Evolutionary conservation across 2,888 invertebrate genomes (phyloP).

Genomic region (Crossocerus cetratus): DNA sequence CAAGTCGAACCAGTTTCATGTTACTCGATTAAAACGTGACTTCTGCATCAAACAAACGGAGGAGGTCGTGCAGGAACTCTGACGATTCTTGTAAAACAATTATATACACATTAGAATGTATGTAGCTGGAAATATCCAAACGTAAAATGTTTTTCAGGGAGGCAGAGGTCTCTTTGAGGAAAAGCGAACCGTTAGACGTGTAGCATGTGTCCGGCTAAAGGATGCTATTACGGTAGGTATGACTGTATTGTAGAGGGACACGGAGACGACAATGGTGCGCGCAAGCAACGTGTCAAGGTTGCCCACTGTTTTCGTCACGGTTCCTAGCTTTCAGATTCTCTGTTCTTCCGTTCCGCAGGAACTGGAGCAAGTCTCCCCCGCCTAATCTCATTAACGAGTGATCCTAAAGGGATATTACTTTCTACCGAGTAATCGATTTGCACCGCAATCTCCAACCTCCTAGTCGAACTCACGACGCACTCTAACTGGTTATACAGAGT

Average conservation of each 20-base stretch:
- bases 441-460: too few relatives aligned
- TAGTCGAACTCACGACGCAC: too few relatives aligned
- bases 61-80: neutral
- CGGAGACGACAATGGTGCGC: slow-evolving; percentile 36
- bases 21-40: too few relatives aligned
- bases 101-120: neutral
- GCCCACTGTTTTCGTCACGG: slow-evolving; percentile 55
- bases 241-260: slow-evolving; percentile 9
- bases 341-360: slow-evolving; percentile 47
- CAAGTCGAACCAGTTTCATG: too few relatives aligned
- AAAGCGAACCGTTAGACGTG: slow-evolving; percentile 40
- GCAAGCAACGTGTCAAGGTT: slow-evolving; percentile 56
- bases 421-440: neutral
- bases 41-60: too few relatives aligned
- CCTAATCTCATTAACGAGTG: slow-evolving; percentile 14
- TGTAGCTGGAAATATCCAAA: neutral
- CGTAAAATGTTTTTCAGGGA: neutral
- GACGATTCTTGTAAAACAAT: neutral
- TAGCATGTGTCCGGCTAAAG: slow-evolving; percentile 24
- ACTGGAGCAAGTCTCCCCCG: slow-evolving; percentile 38
- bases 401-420: slow-evolving; percentile 8
- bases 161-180: neutral
- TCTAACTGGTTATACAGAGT: too few relatives aligned
- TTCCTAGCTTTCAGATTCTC: slow-evolving; percentile 49
- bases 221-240: slow-evolving; percentile 37